These are phyloP conservation scores for Acridotheres tristis DNA, from an alignment of 2,797 vertebrate genomes.

Conservation along the genomic window DNA sequence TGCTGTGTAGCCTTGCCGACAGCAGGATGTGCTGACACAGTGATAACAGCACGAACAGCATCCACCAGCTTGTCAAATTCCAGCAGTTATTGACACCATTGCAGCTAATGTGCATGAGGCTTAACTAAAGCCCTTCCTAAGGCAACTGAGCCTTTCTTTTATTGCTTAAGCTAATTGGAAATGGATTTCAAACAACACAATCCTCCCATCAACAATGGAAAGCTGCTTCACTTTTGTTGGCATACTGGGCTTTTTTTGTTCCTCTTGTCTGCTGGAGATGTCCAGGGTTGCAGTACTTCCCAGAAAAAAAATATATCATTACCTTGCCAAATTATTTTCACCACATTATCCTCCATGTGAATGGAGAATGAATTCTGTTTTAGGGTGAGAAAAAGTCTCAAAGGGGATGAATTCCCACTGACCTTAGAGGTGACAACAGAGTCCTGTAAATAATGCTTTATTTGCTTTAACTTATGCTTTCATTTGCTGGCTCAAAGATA, in stretches of 20 bases:
- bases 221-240: slow-evolving; percentile 15
- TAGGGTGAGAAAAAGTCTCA: slow-evolving; percentile 53
- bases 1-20: background rate
- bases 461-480: background rate
- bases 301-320: background rate
- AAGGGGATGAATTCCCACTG: slow-evolving; percentile 52
- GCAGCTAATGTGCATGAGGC: background rate
- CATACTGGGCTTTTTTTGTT: background rate
- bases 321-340: background rate
- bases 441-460: slow-evolving; percentile 35
- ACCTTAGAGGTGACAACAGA: slow-evolving; percentile 27
- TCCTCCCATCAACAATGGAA: slow-evolving; percentile 2
- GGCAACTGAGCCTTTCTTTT: slow-evolving; percentile 21
- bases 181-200: slow-evolving; percentile 31
- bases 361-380: slow-evolving; percentile 53
- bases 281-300: background rate
- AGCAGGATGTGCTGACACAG: slow-evolving; percentile 48
- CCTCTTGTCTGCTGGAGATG: background rate
- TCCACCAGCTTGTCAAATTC: background rate
- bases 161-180: slow-evolving; percentile 43
- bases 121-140: slow-evolving; percentile 38
- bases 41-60: background rate
- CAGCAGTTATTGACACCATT: slow-evolving; percentile 21
- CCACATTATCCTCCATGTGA: background rate
- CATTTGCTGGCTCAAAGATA: background rate